Evolutionary conservation across 2,888 invertebrate genomes (phyloP).

Genomic region (Clistopyga incitator): DNA sequence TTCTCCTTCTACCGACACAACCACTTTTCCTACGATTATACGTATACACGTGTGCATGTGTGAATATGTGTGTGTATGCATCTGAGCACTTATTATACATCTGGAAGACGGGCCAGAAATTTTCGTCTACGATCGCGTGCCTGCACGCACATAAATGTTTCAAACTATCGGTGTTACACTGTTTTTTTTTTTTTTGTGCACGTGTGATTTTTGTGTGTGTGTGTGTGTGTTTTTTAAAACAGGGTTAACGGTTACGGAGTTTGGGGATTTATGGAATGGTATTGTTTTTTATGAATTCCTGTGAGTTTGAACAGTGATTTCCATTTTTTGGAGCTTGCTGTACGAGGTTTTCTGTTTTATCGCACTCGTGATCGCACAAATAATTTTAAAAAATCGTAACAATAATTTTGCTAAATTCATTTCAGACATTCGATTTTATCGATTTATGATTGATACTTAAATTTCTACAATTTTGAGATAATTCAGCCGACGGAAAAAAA

Average conservation of each 20-base stretch:
- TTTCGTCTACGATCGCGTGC: slow-evolving; percentile 64
- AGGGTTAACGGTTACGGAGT: not conserved
- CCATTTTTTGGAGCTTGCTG: too few relatives aligned
- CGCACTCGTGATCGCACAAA: too few relatives aligned
- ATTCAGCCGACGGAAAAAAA: too few relatives aligned
- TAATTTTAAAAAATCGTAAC: too few relatives aligned
- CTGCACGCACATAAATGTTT: slow-evolving; percentile 53
- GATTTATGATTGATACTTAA: too few relatives aligned
- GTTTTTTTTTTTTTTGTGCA: slow-evolving; percentile 3
- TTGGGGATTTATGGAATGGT: not conserved
- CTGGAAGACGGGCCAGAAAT: slow-evolving; percentile 57
- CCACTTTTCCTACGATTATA: not conserved
- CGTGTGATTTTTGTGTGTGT: not conserved
- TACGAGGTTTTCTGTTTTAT: too few relatives aligned
- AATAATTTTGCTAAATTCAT: too few relatives aligned
- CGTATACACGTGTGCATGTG: not conserved
- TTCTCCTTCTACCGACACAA: slow-evolving; percentile 38
- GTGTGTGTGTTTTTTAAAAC: not conserved
- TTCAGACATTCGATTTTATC: too few relatives aligned
- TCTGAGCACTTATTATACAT: slow-evolving; percentile 53
- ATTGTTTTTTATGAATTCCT: too few relatives aligned
- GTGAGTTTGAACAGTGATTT: too few relatives aligned
- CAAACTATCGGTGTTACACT: slow-evolving; percentile 44
- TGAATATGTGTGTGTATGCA: slow-evolving; percentile 23
- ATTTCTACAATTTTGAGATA: too few relatives aligned